Percentiles rank a stretch among this genome's conserved stretches.
phyloP scores from a whole-genome alignment of 2,113 vertebrate genomes.

The Microcebus murinus region DNA sequence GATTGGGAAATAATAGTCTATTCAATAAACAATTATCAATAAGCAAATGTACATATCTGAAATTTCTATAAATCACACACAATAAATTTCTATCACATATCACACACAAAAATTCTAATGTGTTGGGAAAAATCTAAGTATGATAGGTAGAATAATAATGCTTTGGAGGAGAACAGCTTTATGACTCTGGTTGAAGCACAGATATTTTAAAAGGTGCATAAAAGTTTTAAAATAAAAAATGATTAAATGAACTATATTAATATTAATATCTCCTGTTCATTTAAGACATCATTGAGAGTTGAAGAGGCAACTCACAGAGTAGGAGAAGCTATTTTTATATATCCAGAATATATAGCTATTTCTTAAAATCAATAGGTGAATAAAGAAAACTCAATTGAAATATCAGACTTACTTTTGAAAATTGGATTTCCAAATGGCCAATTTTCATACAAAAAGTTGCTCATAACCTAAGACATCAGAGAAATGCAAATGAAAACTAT shows the following conservation, averaged over 20 bases:
- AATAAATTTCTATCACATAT: not conserved
- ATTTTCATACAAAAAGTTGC: not conserved
- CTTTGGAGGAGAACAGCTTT: not conserved
- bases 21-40: not conserved
- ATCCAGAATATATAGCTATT: not conserved
- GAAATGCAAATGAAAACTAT: not conserved
- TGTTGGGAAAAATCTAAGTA: not conserved
- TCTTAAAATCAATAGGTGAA: not conserved
- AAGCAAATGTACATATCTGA: not conserved
- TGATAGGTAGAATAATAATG: not conserved
- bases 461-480: not conserved
- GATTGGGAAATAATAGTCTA: not conserved
- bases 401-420: not conserved
- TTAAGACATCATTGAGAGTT: not conserved
- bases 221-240: not conserved
- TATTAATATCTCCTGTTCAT: not conserved
- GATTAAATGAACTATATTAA: not conserved
- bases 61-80: not conserved
- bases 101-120: not conserved
- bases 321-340: not conserved
- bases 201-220: not conserved
- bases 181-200: not conserved
- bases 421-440: not conserved
- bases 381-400: not conserved
- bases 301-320: not conserved